Evolutionary conservation across 2,888 invertebrate species (phyloP), one percentile per base, ranked within the genome.

Genomic region (Orthosia cruda): DNA sequence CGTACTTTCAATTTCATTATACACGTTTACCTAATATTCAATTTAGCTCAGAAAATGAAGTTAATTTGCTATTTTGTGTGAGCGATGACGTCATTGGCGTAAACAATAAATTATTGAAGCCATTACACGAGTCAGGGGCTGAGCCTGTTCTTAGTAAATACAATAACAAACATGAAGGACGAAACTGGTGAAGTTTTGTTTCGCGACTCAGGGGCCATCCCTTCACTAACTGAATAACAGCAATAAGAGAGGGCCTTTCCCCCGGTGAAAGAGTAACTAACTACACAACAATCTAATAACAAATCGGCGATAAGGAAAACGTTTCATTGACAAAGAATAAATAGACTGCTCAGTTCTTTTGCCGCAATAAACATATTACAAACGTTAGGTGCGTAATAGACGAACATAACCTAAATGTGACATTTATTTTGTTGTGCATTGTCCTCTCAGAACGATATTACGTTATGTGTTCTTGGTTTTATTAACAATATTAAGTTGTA

Each of bases 311-410:
- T 94, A 92, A 94, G 94, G 95, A 95, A 95, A 95, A 94, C 93
- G 93, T 94, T 95, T 93, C 93, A 95, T 94, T 94, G 94, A 92
- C 94, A 93, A 93, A 92, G 92, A 94, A 94, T 94, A 94, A 93
- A 95, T 92, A 93, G 89, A 91, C 90, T 91, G 88, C 90, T 91
- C 90, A 88, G 90, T 92, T 93, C 87, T 89, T 61, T 64, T 73
- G 89, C 86, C 80, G 88, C 87, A 89, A 92, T 93, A 92, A 92
- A 92, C 89, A 87, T 86, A 89, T 89, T 87, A 91, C 87, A 80
- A 85, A 80, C 73, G 71, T 64, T 73, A 80, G 78, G 74, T 86
- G 84, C 88, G 87, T 89, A 88, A 87, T 84, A 87, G 77, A 84
- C 77, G 78, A 82, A 81, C 76, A 84, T 80, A 83, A 77, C 80